A percentile compares a stretch with the other conserved stretches of the same genome.
Conservation (phyloP, 2,113 vertebrate genomes). For the Cinclus cinclus region DNA sequence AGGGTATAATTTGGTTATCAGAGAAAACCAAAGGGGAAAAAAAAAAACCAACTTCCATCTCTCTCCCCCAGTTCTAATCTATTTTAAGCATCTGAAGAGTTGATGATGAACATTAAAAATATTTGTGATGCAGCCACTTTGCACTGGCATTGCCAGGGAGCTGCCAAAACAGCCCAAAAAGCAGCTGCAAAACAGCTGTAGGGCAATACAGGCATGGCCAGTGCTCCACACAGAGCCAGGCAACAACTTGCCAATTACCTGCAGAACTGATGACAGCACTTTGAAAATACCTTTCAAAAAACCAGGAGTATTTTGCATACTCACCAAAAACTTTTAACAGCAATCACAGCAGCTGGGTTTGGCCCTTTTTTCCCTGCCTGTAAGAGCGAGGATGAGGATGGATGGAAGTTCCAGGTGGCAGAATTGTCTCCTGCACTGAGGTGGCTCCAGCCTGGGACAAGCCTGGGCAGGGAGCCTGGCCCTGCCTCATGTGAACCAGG, state of each 20-base stretch:
- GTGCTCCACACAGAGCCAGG: neutral
- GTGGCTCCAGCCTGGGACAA: neutral
- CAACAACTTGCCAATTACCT: neutral
- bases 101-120: neutral
- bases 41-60: neutral
- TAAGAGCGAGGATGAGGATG: neutral
- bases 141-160: neutral
- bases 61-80: neutral
- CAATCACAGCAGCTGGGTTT: fast-evolving
- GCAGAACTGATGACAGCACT: neutral
- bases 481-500: conserved; percentile 23
- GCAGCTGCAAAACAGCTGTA: neutral
- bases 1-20: neutral
- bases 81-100: neutral
- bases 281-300: neutral
- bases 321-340: fast-evolving
- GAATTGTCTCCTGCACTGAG: neutral
- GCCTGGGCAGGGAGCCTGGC: conserved; percentile 8
- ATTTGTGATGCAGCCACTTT: neutral
- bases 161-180: neutral
- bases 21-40: neutral
- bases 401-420: neutral
- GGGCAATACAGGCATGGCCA: neutral
- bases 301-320: fast-evolving
- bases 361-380: neutral